Base-by-base conservation (phyloP, 2,113 vertebrate species). In the Glaucomys volans region DNA sequence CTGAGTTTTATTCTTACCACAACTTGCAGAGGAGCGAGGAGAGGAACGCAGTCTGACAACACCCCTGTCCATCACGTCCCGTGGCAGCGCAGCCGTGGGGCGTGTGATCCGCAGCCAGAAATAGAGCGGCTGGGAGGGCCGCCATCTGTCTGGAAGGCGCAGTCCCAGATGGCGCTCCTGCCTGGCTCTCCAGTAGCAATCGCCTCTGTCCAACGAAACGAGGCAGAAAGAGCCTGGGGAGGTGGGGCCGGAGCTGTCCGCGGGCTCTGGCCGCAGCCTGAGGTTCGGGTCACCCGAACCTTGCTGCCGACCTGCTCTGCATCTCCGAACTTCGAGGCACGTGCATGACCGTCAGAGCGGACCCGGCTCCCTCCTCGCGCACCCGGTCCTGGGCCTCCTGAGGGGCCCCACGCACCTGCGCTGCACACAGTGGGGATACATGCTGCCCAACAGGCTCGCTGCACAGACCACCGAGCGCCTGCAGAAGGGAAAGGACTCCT, bases 61-160 rank as follows among this genome's bases (percentile, higher is more conserved):
- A 98, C 97, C 98, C 7, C 24, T 28, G 26, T 26, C 59, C 59
- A 24, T 62, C 94, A 16, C 94, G 97, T 98, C 97, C 97, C 96
- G 37, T 98, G 98, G 91, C 98, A 97, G 96, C 85, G 95, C 96
- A 67, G 93, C 97, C 97, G 97, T 96, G 98, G 95, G 98, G 98
- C 96, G 97, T 97, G 98, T 93, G 98, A 98, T 98, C 98, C 94
- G 69, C 96, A 96, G 98, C 98, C 98, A 90, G 97, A 98, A 98
- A 98, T 98, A 98, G 98, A 97, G 97, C 98, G 98, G 91, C 94
- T 76, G 97, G 96, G 97, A 98, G 98, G 98, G 96, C 92, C 97
- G 98, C 98, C 98, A 98, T 98, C 98, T 98, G 98, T 98, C 98
- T 98, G 97, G 96, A 97, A 98, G 96, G 94, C 97, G 69, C 96